Conservation (phyloP, 2,797 vertebrate species). For the Clarias fuscus region DNA sequence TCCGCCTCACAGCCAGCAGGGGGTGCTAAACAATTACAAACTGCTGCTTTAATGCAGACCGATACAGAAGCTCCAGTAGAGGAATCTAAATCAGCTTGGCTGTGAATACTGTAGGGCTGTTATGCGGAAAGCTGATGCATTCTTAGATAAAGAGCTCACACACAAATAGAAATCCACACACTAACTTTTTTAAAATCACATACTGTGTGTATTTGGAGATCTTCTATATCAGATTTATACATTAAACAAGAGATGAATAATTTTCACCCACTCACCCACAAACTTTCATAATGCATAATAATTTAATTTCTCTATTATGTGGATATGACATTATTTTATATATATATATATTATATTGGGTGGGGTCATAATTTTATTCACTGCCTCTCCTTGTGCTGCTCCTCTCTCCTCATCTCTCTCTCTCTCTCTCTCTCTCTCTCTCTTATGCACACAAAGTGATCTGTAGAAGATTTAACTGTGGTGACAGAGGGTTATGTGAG, state of each 20-base stretch:
- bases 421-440: not conserved
- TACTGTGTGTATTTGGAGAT: not conserved
- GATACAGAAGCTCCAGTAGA: not conserved
- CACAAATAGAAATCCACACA: not conserved
- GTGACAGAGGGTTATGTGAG: conserved; percentile 51
- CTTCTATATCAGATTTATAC: not conserved
- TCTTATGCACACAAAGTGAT: conserved; percentile 16
- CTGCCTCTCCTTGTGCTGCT: not conserved
- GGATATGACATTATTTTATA: not conserved
- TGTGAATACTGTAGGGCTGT: too few species aligned
- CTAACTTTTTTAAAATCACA: not conserved
- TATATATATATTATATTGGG: not conserved
- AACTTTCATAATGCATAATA: not conserved
- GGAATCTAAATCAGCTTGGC: not conserved
- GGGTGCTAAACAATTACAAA: conserved; percentile 2
- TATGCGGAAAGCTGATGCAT: not conserved
- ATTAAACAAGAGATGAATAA: not conserved
- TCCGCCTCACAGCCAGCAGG: not conserved
- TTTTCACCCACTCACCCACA: not conserved
- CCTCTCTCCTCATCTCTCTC: not conserved
- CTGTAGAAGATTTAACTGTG: conserved; percentile 54
- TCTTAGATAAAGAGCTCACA: not conserved
- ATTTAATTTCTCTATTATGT: not conserved
- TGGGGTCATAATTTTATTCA: not conserved
- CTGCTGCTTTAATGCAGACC: not conserved